Conservation (phyloP, 2,113 vertebrate genomes). For the Enhydra lutris region DNA sequence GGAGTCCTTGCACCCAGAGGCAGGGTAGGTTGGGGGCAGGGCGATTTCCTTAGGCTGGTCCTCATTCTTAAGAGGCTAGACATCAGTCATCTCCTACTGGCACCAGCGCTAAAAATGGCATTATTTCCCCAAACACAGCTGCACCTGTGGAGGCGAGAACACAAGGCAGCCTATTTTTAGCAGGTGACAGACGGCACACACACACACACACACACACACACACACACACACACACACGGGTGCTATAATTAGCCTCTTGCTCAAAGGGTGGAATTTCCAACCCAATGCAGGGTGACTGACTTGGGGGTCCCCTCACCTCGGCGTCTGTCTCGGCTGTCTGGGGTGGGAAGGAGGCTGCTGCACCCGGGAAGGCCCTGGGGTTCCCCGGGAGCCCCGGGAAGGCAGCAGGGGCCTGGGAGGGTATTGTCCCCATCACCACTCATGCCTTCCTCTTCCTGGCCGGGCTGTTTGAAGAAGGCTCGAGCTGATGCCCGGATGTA, state of each 20-base stretch:
- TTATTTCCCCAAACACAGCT: not conserved
- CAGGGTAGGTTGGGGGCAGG: not conserved
- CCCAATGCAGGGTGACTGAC: not conserved
- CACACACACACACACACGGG: not conserved
- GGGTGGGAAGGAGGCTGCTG: too few relatives aligned
- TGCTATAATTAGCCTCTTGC: slow-evolving; percentile 46
- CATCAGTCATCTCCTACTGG: not conserved
- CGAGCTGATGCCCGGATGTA: not conserved
- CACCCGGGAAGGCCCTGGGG: not conserved
- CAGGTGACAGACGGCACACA: not conserved
- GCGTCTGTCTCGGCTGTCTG: not conserved
- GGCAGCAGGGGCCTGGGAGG: not conserved
- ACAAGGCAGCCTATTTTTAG: slow-evolving; percentile 54
- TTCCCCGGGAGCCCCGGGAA: not conserved
- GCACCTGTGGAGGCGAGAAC: slow-evolving; percentile 34
- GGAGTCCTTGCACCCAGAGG: not conserved
- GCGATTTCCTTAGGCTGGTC: not conserved
- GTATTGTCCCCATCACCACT: rapidly evolving
- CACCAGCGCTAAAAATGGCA: not conserved
- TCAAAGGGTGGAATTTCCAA: not conserved
- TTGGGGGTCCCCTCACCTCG: not conserved
- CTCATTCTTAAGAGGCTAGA: not conserved
- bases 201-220: not conserved
- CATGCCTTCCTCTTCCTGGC: too few relatives aligned
- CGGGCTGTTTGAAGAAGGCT: not conserved